phyloP scores from a whole-genome alignment of 2,113 vertebrate genomes.

The Poeciliopsis prolifica region DNA sequence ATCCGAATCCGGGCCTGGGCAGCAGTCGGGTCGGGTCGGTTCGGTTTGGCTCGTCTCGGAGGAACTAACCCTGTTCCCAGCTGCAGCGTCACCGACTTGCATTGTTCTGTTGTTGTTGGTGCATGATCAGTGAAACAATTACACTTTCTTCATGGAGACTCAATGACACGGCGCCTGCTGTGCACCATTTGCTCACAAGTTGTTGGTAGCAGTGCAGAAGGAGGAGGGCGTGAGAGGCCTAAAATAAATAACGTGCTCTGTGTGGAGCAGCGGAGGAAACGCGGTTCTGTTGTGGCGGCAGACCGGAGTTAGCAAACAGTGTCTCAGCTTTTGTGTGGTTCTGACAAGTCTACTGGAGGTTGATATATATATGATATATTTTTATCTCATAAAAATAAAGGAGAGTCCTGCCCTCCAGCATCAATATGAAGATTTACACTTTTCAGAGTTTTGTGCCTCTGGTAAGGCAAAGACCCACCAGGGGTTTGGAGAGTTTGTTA shows the following conservation, averaged over 20 bases:
- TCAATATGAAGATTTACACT: no score
- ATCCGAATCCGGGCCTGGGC: conserved; percentile 41
- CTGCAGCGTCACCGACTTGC: conserved; percentile 34
- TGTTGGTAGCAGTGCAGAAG: conserved; percentile 48
- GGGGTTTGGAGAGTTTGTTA: no score
- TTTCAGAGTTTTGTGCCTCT: no score
- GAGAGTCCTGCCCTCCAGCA: no score
- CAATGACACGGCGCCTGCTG: conserved; percentile 67
- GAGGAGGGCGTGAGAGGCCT: conserved; percentile 45
- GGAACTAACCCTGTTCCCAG: conserved; percentile 8
- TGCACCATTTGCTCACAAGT: conserved; percentile 75
- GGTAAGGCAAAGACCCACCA: no score
- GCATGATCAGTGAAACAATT: conserved; percentile 68
- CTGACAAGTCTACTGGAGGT: not conserved
- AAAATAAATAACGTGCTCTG: conserved; percentile 58
- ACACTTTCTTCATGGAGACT: conserved; percentile 63
- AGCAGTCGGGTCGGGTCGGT: conserved; percentile 14
- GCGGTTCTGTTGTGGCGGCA: conserved; percentile 31
- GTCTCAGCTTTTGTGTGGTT: conserved; percentile 39
- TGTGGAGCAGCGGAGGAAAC: conserved; percentile 15
- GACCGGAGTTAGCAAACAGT: conserved; percentile 1
- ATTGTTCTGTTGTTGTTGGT: conserved; percentile 53
- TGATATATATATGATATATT: no score
- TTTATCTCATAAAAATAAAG: no score
- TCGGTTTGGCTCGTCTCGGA: conserved; percentile 22